These are phyloP conservation scores for Eristalis arbustorum DNA, from an alignment of 2,888 invertebrate genomes.

Conservation along the genomic window DNA sequence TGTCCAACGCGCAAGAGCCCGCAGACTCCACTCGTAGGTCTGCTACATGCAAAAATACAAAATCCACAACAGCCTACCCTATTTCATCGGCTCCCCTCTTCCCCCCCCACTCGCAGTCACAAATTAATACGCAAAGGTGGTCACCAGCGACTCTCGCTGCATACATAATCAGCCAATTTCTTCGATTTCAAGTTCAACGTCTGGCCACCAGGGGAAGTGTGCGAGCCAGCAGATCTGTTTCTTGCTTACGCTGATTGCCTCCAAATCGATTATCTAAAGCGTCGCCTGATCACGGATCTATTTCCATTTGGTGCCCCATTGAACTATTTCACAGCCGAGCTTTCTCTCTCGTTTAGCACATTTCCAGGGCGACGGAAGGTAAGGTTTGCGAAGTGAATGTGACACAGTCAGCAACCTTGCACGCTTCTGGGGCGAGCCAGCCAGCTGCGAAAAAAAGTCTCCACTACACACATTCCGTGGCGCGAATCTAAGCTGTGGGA, in stretches of 20 bases:
- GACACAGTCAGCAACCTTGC: not conserved
- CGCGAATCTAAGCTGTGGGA: not conserved
- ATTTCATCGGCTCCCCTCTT: not conserved
- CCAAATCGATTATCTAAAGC: not conserved
- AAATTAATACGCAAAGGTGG: slow-evolving; percentile 25
- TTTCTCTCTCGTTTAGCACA: not conserved
- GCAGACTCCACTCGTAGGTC: not conserved
- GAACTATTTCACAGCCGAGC: not conserved
- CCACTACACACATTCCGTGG: not conserved
- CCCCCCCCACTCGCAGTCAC: not conserved
- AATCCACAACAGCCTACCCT: not conserved
- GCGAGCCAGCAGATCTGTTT: not conserved
- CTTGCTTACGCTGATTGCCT: not conserved
- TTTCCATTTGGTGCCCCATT: not conserved
- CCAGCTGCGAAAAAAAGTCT: not conserved
- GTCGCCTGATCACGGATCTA: not conserved
- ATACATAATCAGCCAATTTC: slow-evolving; percentile 44
- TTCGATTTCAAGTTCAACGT: slow-evolving; percentile 61
- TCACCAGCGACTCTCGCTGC: not conserved
- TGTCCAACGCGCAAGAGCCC: not conserved
- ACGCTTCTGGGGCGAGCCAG: not conserved
- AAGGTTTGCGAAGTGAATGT: not conserved
- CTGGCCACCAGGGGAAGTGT: not conserved
- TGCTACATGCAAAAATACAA: not conserved
- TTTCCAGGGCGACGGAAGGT: not conserved